These are phyloP conservation scores for Ophiodon elongatus DNA, from an alignment of 2,113 vertebrate species.

Conservation along the genomic window DNA sequence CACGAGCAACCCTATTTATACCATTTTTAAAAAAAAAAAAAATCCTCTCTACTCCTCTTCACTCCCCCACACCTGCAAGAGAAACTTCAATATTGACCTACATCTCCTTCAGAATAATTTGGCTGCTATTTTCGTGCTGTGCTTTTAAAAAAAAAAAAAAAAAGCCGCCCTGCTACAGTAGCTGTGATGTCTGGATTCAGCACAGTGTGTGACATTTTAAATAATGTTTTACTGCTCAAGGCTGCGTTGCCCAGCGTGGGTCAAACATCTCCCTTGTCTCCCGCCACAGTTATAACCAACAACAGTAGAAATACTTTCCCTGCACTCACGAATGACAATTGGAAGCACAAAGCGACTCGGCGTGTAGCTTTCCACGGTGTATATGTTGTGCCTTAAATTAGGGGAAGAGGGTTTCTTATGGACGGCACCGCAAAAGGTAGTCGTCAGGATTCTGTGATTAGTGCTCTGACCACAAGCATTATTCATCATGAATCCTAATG, in stretches of 20 bases:
- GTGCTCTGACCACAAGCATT: slow-evolving; percentile 32
- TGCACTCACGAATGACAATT: slow-evolving; percentile 16
- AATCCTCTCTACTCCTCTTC: slow-evolving; percentile 3
- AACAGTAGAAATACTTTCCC: slow-evolving; percentile 26
- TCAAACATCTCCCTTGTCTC: slow-evolving; percentile 46
- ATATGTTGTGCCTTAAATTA: not conserved
- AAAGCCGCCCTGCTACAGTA: slow-evolving; percentile 50
- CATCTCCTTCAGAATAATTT: slow-evolving; percentile 81
- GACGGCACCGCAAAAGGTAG: slow-evolving; percentile 3
- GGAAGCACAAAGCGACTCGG: not conserved
- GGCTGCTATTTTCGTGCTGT: slow-evolving; percentile 77
- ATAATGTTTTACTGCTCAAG: slow-evolving; percentile 72
- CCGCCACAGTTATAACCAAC: slow-evolving; percentile 36
- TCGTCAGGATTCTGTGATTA: slow-evolving; percentile 23
- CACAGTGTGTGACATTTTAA: slow-evolving; percentile 80
- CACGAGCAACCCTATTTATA: slow-evolving; percentile 45
- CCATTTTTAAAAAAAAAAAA: slow-evolving; percentile 9
- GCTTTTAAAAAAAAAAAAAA: slow-evolving; percentile 35
- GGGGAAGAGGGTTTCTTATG: slow-evolving; percentile 24
- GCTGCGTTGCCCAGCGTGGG: slow-evolving; percentile 70
- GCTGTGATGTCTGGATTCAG: slow-evolving; percentile 53
- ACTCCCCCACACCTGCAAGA: slow-evolving; percentile 63
- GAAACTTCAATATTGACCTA: slow-evolving; percentile 81
- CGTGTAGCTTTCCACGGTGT: not conserved
- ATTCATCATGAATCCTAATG: slow-evolving; percentile 57